phyloP scores from a whole-genome alignment of 1,140 invertebrate species.

The Hesperophylax magnus region DNA sequence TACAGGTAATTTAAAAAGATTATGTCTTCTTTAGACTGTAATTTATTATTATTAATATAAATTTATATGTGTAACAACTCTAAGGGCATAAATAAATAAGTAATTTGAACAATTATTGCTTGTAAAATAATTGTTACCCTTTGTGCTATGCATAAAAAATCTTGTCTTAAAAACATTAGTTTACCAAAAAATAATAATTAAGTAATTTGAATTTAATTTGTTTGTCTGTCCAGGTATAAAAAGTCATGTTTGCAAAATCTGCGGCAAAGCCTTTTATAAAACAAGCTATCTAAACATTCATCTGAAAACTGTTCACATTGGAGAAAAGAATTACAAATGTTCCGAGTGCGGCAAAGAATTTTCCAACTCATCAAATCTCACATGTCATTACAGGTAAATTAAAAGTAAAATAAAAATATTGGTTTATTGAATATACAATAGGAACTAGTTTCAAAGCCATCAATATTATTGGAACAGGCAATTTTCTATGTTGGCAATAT shows the following conservation, averaged over 20 bases:
- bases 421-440: not conserved
- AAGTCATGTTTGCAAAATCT: slow-evolving; percentile 45
- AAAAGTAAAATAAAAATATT: no score
- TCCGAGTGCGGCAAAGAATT: slow-evolving; percentile 44
- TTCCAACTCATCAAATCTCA: slow-evolving; percentile 46
- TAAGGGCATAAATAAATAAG: no score
- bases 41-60: not conserved
- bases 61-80: not conserved
- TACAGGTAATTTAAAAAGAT: slow-evolving; percentile 15
- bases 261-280: slow-evolving; percentile 46
- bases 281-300: slow-evolving; percentile 44
- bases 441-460: no score
- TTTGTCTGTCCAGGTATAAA: slow-evolving; percentile 39
- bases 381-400: slow-evolving; percentile 47
- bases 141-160: no score
- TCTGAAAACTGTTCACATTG: slow-evolving; percentile 41
- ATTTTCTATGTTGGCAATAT: no score
- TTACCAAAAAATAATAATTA: no score
- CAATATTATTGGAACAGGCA: no score
- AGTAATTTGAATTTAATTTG: not conserved
- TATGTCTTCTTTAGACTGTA: not conserved
- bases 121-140: no score
- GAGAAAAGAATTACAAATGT: slow-evolving; percentile 45
- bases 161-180: no score
- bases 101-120: no score